Percentiles rank a stretch among this genome's conserved stretches.
Evolutionary conservation across 2,888 invertebrate genomes (phyloP).

Genomic region (Seladonia tumulorum): DNA sequence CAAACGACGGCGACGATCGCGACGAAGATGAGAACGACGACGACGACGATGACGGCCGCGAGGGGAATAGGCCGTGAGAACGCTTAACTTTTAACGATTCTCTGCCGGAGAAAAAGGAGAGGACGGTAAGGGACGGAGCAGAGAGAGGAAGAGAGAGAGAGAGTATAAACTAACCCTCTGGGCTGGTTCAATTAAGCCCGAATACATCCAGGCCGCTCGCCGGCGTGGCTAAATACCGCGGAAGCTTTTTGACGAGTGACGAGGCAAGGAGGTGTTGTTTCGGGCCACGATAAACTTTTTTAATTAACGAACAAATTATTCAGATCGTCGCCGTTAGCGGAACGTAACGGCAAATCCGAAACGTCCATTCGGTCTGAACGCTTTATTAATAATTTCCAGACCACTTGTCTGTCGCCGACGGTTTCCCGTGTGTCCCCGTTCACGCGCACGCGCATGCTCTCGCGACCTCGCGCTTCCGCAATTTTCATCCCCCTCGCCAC

Average conservation of each 20-base stretch:
- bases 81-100: conserved; percentile 73
- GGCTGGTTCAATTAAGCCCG: conserved; percentile 68
- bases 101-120: conserved; percentile 44
- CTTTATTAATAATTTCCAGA: conserved; percentile 58
- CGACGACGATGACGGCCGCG: conserved; percentile 52
- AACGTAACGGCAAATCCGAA: conserved; percentile 44
- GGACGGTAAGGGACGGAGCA: neutral
- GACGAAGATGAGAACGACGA: conserved; percentile 40
- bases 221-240: conserved; percentile 58
- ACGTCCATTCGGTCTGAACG: conserved; percentile 36
- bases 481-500: neutral
- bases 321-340: conserved; percentile 45
- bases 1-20: conserved; percentile 64
- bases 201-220: conserved; percentile 57
- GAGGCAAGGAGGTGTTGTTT: conserved; percentile 64
- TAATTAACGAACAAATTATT: conserved; percentile 67
- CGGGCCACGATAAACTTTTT: conserved; percentile 60
- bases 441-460: neutral
- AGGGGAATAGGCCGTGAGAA: conserved; percentile 67
- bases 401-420: conserved; percentile 42
- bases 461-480: neutral
- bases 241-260: conserved; percentile 49
- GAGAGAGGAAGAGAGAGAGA: neutral
- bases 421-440: conserved; percentile 8
- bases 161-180: conserved; percentile 66